phyloP scores from a whole-genome alignment of 2,797 vertebrate species.

The Sebastes miniatus region DNA sequence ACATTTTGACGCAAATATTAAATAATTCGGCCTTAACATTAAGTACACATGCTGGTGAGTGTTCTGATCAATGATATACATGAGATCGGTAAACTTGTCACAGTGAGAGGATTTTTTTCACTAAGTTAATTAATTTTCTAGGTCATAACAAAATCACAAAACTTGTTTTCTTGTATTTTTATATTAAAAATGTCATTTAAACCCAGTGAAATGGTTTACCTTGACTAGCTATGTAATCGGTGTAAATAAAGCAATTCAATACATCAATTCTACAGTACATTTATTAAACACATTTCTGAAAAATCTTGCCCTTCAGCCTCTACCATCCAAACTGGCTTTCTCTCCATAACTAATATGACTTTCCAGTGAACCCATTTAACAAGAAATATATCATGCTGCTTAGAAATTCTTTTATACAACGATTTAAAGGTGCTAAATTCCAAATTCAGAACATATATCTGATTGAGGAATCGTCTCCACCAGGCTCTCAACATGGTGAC shows the following conservation, averaged over 20 bases:
- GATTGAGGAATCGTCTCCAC: neutral
- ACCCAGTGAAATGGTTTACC: neutral
- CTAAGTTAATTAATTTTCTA: neutral
- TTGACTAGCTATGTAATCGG: neutral
- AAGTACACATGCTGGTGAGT: neutral
- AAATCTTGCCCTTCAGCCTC: neutral
- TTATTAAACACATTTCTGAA: neutral
- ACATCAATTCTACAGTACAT: neutral
- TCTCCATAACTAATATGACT: neutral
- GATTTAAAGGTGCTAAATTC: neutral
- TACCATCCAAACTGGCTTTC: neutral
- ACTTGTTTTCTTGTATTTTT: neutral
- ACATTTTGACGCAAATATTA: neutral
- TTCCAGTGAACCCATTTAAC: neutral
- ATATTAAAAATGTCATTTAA: neutral
- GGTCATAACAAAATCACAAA: neutral
- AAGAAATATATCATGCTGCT: neutral
- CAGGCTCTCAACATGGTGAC: neutral
- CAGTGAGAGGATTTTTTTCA: neutral
- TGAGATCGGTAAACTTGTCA: neutral
- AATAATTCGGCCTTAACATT: neutral
- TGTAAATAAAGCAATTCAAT: neutral
- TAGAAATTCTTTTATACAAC: neutral
- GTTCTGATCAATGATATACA: neutral
- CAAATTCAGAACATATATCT: too few relatives aligned